Conservation (phyloP, 64 coral and sea anemone genomes). For the Catalaphyllia jardinei region DNA sequence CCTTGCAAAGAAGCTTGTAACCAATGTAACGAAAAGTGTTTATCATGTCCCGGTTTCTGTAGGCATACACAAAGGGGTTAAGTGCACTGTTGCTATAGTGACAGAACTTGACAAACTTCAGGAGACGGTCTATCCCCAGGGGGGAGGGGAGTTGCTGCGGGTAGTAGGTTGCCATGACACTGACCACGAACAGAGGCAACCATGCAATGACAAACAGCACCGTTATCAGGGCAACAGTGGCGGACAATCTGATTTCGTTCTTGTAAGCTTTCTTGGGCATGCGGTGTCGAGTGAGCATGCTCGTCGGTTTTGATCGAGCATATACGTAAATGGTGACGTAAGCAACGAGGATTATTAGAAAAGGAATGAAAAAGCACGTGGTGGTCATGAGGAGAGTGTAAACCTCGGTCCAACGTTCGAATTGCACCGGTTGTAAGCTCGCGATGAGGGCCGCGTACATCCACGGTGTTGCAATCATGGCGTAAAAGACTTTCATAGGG, state of each 20-base stretch:
- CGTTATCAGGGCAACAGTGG: slow-evolving; percentile 66
- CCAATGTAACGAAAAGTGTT: slow-evolving; percentile 45
- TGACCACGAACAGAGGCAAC: slow-evolving; percentile 61
- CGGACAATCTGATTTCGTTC: slow-evolving; percentile 55
- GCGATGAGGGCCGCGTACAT: slow-evolving; percentile 65
- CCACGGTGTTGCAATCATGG: slow-evolving; percentile 73
- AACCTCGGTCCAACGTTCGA: slow-evolving; percentile 31
- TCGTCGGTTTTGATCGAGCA: slow-evolving; percentile 24
- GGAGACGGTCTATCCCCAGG: slow-evolving; percentile 16
- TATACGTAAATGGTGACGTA: slow-evolving; percentile 61
- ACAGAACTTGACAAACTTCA: slow-evolving; percentile 75
- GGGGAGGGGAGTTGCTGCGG: slow-evolving; percentile 42
- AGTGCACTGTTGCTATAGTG: slow-evolving; percentile 70
- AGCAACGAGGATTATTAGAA: slow-evolving; percentile 68
- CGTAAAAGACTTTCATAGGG: slow-evolving; percentile 59
- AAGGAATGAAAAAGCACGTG: slow-evolving; percentile 70
- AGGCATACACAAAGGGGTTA: slow-evolving; percentile 70
- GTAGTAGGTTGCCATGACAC: slow-evolving; percentile 46
- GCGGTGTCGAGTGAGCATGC: slow-evolving; percentile 16
- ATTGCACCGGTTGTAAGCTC: slow-evolving; percentile 64
- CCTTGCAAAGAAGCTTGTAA: slow-evolving; percentile 29
- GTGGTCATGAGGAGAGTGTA: slow-evolving; percentile 76
- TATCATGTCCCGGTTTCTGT: slow-evolving; percentile 66
- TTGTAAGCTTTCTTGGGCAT: slow-evolving; percentile 44
- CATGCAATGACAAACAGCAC: slow-evolving; percentile 63